A percentile compares a stretch with the other conserved stretches of the same genome.
These are phyloP conservation scores for Hymenochirus boettgeri DNA, from an alignment of 2,113 vertebrate species.

Conservation along the genomic window DNA sequence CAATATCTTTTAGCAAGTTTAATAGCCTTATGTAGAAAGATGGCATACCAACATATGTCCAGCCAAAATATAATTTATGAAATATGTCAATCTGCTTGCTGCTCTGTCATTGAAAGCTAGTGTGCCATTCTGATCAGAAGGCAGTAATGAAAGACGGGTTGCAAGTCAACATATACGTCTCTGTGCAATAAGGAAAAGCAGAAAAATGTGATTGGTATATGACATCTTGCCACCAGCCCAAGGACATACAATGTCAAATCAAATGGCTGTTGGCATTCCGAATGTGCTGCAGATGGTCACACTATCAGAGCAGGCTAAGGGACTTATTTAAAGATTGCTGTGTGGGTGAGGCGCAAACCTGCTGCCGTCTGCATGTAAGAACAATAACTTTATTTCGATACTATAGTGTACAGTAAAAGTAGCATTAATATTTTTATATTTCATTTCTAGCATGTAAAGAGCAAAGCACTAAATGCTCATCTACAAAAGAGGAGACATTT, in stretches of 20 bases:
- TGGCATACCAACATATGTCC: conserved; percentile 38
- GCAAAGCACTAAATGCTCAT: background rate
- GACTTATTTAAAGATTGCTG: conserved; percentile 33
- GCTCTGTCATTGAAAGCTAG: background rate
- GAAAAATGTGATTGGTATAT: conserved; percentile 32
- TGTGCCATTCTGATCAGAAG: conserved; percentile 4
- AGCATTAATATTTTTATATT: conserved; percentile 4
- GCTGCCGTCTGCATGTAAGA: conserved; percentile 8
- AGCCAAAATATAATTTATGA: conserved; percentile 25
- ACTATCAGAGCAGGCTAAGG: conserved; percentile 16
- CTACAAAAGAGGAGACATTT: background rate
- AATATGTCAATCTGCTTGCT: conserved; percentile 32
- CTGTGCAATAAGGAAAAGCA: conserved; percentile 12
- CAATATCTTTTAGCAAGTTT: conserved; percentile 31
- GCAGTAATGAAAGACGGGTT: background rate
- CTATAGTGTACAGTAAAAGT: background rate
- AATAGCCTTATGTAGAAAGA: background rate
- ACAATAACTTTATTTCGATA: conserved; percentile 4
- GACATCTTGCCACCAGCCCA: conserved; percentile 23
- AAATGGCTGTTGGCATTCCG: conserved; percentile 37
- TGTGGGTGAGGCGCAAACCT: conserved; percentile 21
- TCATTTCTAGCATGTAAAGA: background rate
- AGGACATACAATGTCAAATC: conserved; percentile 24
- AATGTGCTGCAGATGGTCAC: conserved; percentile 38
- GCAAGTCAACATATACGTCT: conserved; percentile 17